Evolutionary conservation across 2,888 invertebrate species (phyloP).

Genomic region (Tipula lateralis): DNA sequence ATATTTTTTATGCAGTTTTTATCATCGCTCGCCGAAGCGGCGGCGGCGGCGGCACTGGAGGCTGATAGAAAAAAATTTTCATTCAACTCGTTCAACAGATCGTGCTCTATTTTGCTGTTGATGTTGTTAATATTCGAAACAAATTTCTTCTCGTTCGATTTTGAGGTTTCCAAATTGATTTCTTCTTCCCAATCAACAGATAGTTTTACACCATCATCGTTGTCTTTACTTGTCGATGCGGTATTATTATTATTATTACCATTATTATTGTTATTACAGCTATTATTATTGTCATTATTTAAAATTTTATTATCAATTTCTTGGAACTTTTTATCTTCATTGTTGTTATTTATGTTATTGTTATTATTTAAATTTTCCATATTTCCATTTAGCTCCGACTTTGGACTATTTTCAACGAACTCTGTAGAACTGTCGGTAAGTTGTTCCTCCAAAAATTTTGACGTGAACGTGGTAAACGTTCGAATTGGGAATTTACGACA

Average conservation of each 20-base stretch:
- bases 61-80: neutral
- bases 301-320: constrained; percentile 2
- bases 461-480: constrained; percentile 42
- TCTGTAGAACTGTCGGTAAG: constrained; percentile 47
- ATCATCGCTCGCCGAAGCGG: neutral
- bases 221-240: neutral
- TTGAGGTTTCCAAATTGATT: constrained; percentile 30
- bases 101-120: neutral
- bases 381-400: neutral
- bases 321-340: neutral
- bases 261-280: neutral
- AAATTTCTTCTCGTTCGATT: neutral
- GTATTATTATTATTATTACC: neutral
- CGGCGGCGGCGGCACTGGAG: neutral
- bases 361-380: neutral
- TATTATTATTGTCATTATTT: neutral
- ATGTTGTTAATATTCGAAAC: neutral
- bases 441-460: constrained; percentile 38
- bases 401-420: constrained; percentile 39
- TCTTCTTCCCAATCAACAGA: constrained; percentile 31
- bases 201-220: neutral
- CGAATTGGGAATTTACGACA: constrained; percentile 51
- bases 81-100: constrained; percentile 3
- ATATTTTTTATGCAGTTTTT: constrained; percentile 30
- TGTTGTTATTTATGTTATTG: neutral